These are phyloP conservation scores for Oreohelix idahoensis DNA, from an alignment of 1,140 invertebrate genomes.

Conservation along the genomic window DNA sequence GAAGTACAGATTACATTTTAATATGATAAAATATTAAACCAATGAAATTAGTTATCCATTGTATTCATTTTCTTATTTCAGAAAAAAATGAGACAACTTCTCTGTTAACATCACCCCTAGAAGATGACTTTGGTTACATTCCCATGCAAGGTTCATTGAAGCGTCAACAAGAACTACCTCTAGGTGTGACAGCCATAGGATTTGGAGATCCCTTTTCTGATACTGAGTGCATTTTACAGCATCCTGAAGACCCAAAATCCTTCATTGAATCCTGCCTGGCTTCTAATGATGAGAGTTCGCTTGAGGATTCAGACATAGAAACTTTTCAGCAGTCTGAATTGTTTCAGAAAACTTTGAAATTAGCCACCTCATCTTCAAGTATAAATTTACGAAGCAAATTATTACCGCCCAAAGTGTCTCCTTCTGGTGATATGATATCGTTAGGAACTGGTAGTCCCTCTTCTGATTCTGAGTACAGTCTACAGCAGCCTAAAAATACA, in stretches of 20 bases:
- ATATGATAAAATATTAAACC: no score
- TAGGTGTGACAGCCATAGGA: background rate
- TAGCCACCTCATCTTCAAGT: background rate
- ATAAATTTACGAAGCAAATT: background rate
- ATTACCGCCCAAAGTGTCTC: background rate
- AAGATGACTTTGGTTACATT: background rate
- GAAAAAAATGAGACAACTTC: background rate
- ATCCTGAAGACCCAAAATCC: background rate
- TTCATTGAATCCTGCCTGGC: background rate
- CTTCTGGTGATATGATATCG: background rate
- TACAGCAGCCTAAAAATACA: no score
- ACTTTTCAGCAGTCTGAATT: background rate
- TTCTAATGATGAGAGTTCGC: background rate
- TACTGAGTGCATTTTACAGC: background rate
- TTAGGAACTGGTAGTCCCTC: no score
- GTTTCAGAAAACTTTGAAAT: background rate
- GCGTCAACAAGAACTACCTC: background rate
- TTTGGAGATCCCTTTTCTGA: background rate
- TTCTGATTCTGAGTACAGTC: no score
- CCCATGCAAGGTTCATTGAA: background rate
- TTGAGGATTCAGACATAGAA: background rate
- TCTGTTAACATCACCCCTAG: background rate
- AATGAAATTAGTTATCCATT: no score
- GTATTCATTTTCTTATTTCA: background rate
- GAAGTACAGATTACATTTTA: no score